Percentiles rank a stretch among this genome's conserved stretches.
Conservation (phyloP, 1,140 invertebrate species). For the Lasioglossum baleicum region DNA sequence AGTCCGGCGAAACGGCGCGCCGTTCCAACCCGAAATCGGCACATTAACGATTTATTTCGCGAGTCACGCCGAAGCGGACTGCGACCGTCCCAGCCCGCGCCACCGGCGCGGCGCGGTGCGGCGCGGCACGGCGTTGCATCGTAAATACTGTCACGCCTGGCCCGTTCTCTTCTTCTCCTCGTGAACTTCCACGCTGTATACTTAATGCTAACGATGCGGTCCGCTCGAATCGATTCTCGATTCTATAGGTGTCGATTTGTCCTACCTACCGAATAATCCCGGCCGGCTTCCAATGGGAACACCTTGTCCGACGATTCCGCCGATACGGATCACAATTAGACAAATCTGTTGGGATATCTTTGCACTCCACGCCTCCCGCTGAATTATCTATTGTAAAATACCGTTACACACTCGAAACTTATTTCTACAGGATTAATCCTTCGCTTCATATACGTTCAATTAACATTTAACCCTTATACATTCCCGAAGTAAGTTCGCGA, state of each 20-base stretch:
- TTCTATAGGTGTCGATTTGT: constrained; percentile 23
- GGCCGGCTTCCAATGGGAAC: too few species aligned
- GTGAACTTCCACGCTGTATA: constrained; percentile 36
- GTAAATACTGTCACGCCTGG: constrained; percentile 61
- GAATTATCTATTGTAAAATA: too few species aligned
- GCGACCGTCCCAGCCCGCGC: constrained; percentile 9
- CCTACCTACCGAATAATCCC: background rate
- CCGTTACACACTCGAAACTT: too few species aligned
- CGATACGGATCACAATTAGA: too few species aligned
- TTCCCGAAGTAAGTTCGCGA: too few species aligned
- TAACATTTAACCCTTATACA: too few species aligned
- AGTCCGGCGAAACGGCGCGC: constrained; percentile 7
- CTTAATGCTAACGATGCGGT: constrained; percentile 58
- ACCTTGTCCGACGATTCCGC: too few species aligned
- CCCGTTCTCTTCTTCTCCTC: constrained; percentile 61
- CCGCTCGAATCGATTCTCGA: constrained; percentile 47
- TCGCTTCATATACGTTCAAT: too few species aligned
- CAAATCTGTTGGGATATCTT: too few species aligned
- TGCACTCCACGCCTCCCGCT: too few species aligned
- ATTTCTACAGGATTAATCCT: too few species aligned
- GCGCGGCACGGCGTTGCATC: constrained; percentile 33
- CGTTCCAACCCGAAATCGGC: constrained; percentile 58
- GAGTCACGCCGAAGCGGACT: constrained; percentile 35
- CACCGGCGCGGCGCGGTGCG: background rate
- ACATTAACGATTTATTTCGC: constrained; percentile 69